Evolutionary conservation across 1,140 invertebrate genomes (phyloP).

Genomic region (Diabrotica undecimpunctata): DNA sequence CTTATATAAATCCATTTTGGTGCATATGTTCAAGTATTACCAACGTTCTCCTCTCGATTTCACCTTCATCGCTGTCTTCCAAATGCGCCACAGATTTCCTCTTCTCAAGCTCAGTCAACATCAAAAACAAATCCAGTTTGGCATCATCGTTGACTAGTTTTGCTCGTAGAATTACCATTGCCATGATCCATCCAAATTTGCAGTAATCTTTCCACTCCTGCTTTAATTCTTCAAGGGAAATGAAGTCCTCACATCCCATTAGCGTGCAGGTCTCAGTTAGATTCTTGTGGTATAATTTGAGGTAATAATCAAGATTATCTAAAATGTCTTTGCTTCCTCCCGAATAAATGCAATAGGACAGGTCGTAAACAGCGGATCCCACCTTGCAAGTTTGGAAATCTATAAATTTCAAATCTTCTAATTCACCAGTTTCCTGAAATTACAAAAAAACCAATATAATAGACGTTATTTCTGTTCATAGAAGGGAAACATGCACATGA

Average conservation of each 20-base stretch:
- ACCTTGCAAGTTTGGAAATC: slow-evolving; percentile 57
- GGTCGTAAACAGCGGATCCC: slow-evolving; percentile 56
- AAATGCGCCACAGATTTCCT: not conserved
- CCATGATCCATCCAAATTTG: slow-evolving; percentile 37
- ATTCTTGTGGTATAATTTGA: slow-evolving; percentile 55
- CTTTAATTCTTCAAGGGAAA: slow-evolving; percentile 46
- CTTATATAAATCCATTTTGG: too few relatives aligned
- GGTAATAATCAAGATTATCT: slow-evolving; percentile 46
- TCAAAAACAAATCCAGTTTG: not conserved
- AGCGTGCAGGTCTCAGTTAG: slow-evolving; percentile 44
- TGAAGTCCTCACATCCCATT: slow-evolving; percentile 48
- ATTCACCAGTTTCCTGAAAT: not conserved
- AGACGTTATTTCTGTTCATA: too few relatives aligned
- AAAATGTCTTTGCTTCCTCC: slow-evolving; percentile 52
- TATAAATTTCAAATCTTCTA: slow-evolving; percentile 36
- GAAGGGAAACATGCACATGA: too few relatives aligned
- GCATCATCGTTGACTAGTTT: slow-evolving; percentile 11
- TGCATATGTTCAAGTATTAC: not conserved
- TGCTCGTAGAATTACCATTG: slow-evolving; percentile 16
- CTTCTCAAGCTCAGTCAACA: not conserved
- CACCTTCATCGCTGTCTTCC: not conserved
- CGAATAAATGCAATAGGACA: slow-evolving; percentile 57
- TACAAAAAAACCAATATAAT: not conserved
- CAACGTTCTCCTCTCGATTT: not conserved
- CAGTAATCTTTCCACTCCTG: slow-evolving; percentile 44